Evolutionary conservation across 2,797 vertebrate genomes (phyloP).

Genomic region (Microctenopoma steveboyesi): DNA sequence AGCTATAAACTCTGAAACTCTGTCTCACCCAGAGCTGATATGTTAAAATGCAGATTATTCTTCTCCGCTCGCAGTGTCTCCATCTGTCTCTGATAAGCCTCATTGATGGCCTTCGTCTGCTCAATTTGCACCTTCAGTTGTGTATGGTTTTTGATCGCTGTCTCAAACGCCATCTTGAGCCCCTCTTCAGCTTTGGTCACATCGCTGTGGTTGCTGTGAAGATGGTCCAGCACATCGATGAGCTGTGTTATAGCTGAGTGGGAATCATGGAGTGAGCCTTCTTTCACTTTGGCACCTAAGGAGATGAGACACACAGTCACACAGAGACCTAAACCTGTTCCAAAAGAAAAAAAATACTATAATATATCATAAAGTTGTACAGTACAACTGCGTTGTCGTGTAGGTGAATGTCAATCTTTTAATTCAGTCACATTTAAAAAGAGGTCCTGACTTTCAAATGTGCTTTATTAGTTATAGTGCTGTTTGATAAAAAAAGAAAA

Average conservation of each 20-base stretch:
- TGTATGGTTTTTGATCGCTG: background rate
- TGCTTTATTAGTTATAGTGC: too few relatives aligned
- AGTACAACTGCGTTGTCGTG: too few relatives aligned
- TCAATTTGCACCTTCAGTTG: slow-evolving; percentile 20
- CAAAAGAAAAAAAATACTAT: too few relatives aligned
- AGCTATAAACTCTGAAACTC: background rate
- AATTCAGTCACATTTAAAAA: too few relatives aligned
- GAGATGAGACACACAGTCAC: background rate
- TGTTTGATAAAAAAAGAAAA: too few relatives aligned
- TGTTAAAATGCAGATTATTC: slow-evolving; percentile 24
- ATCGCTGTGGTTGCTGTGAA: slow-evolving; percentile 55
- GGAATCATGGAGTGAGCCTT: slow-evolving; percentile 1
- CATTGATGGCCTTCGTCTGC: slow-evolving; percentile 20
- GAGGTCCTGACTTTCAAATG: too few relatives aligned
- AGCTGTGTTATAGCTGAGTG: slow-evolving; percentile 30
- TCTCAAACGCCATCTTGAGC: slow-evolving; percentile 21
- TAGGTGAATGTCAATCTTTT: too few relatives aligned
- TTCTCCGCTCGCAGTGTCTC: slow-evolving; percentile 37
- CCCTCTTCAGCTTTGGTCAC: slow-evolving; percentile 36
- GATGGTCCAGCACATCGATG: slow-evolving; percentile 44
- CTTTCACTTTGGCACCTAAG: slow-evolving; percentile 50
- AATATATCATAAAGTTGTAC: too few relatives aligned
- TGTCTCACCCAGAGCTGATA: slow-evolving; percentile 49
- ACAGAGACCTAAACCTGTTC: background rate
- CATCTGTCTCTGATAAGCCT: slow-evolving; percentile 30